A percentile compares a stretch with the other conserved stretches of the same genome.
These are phyloP conservation scores for Lasioglossum zephyrum DNA, from an alignment of 2,888 invertebrate genomes.

Conservation along the genomic window DNA sequence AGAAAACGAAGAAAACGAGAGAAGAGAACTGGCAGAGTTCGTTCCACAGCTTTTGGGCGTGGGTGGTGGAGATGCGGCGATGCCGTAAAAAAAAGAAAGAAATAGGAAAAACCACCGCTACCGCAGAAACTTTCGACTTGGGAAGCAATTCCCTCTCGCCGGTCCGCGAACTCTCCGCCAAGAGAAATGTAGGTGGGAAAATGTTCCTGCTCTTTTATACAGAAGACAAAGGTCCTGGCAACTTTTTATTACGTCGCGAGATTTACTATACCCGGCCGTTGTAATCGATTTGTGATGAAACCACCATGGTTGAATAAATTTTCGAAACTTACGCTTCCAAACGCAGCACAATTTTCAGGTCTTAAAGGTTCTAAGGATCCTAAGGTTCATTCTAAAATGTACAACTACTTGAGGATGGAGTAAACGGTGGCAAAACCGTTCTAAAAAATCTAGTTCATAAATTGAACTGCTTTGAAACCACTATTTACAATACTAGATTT, in stretches of 20 bases:
- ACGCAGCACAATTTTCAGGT: not conserved
- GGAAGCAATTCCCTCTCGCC: conserved; percentile 69
- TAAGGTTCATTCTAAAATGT: too few species aligned
- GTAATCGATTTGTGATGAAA: conserved; percentile 54
- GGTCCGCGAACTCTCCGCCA: conserved; percentile 58
- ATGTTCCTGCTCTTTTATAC: conserved; percentile 55
- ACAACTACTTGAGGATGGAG: too few species aligned
- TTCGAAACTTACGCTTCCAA: not conserved
- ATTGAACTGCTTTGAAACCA: too few species aligned
- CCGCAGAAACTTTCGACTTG: conserved; percentile 71
- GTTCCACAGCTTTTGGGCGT: conserved; percentile 45
- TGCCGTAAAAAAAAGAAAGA: conserved; percentile 60
- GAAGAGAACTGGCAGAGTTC: conserved; percentile 27
- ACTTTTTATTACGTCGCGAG: conserved; percentile 54
- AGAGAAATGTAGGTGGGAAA: conserved; percentile 62
- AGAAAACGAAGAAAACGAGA: conserved; percentile 66
- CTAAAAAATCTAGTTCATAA: too few species aligned
- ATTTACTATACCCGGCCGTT: conserved; percentile 41
- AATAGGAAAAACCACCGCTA: conserved; percentile 66
- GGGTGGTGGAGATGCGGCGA: conserved; percentile 52
- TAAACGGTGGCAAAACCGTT: too few species aligned
- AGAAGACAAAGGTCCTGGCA: conserved; percentile 53
- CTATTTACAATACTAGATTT: too few species aligned
- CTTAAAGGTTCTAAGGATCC: too few species aligned
- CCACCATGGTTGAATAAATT: conserved; percentile 5